These are phyloP conservation scores for Adelognathus sp. DNA, from an alignment of 2,888 invertebrate genomes.

Conservation along the genomic window DNA sequence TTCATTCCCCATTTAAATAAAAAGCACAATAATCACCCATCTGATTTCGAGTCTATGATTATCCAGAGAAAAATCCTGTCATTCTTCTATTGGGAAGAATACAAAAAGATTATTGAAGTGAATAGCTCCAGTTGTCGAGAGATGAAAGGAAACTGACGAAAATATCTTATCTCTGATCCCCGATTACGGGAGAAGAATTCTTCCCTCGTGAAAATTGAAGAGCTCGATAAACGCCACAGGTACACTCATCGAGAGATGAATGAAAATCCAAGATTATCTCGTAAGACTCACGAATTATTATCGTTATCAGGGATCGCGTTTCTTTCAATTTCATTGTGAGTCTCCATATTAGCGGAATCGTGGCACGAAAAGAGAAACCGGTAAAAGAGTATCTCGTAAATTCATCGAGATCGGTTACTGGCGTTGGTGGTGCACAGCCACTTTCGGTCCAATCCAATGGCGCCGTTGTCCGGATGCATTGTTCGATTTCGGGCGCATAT, in stretches of 20 bases:
- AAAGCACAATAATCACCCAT: too few species aligned
- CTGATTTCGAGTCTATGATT: too few species aligned
- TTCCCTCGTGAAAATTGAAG: too few species aligned
- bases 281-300: background rate
- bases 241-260: background rate
- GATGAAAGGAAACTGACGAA: too few species aligned
- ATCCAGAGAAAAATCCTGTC: background rate
- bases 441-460: slow-evolving; percentile 55
- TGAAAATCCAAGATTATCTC: background rate
- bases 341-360: slow-evolving; percentile 8
- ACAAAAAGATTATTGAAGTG: too few species aligned
- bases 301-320: background rate
- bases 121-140: too few species aligned
- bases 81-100: background rate
- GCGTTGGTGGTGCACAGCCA: slow-evolving; percentile 50
- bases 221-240: background rate
- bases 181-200: too few species aligned
- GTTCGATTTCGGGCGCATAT: slow-evolving; percentile 57
- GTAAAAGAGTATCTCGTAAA: slow-evolving; percentile 51
- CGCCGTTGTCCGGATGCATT: slow-evolving; percentile 56
- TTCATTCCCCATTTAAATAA: too few species aligned
- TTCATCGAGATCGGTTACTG: slow-evolving; percentile 51
- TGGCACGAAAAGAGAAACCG: background rate
- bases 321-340: background rate
- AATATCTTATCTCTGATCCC: too few species aligned